Evolutionary conservation across 2,888 invertebrate species (phyloP), one percentile per base, ranked within the genome.

Genomic region (Neocrepidodera transversa): DNA sequence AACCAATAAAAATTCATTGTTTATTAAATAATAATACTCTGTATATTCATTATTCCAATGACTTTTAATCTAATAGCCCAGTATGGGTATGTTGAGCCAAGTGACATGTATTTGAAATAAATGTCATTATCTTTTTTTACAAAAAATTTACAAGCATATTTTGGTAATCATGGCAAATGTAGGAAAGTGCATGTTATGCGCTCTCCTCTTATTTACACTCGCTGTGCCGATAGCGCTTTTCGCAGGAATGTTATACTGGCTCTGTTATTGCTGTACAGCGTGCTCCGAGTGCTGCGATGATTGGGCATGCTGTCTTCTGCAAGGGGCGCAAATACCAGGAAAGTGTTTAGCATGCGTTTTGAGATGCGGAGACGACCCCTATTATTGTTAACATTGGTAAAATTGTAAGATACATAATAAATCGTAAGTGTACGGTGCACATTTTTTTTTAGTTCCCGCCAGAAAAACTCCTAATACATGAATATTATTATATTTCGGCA

Each of bases 281-380:
- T 42, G 42, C n/a, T 42, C 20, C 42, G 42, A 42, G 13, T 42
- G 42, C 42, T 42, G 42, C 20, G 42, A 42, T 11, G 42, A 42
- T 20, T 42, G 42, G 42, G 42, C 42, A 1, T 42, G 42, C 5
- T 42, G 42, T 16, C 11, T 42, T 13, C 42, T 42, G 42, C 42
- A 42, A 23, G 42, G 42, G 4, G 42, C 42, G 20, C 42, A 42
- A 23, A 42, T 42, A 7, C 42, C 42, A 13, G 42, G 42, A 5
- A 42, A 42, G 13, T 42, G 42, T 16, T 20, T 42, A 16, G 18
- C 42, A 6, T 42, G 42, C 42, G 42, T 42, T 3, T 11, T 42
- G 18, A 18, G 20, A 18, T 42, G 42, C 20, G 42, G 42, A 10
- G 42, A 42, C 20, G 42, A 42, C 20, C 42, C 42, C 4, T 18